phyloP scores from a whole-genome alignment of 2,888 invertebrate genomes.

The Anodontia alba region DNA sequence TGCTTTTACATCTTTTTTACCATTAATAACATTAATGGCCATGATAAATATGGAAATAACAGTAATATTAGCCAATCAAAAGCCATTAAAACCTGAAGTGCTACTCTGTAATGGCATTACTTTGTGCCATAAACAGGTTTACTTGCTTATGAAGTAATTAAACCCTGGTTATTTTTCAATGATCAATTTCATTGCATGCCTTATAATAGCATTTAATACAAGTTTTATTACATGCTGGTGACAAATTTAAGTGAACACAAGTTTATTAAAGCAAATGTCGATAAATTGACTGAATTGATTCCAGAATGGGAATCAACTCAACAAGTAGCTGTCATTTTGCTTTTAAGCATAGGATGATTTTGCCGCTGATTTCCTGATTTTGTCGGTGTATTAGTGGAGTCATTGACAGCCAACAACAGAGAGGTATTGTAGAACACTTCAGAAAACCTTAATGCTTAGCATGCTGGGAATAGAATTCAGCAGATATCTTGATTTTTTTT shows the following conservation, averaged over 20 bases:
- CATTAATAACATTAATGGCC: constrained; percentile 47
- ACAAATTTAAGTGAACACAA: constrained; percentile 9
- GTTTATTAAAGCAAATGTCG: constrained; percentile 2
- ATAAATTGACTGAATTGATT: constrained; percentile 17
- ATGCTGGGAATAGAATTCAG: too few species aligned
- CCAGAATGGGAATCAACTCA: constrained; percentile 5
- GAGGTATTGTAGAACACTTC: constrained; percentile 1
- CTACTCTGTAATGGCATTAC: constrained; percentile 28
- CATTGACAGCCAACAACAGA: background rate
- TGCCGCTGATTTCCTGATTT: constrained; percentile 40
- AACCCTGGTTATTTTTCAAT: constrained; percentile 13
- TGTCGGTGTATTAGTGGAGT: constrained; percentile 15
- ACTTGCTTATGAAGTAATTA: constrained; percentile 24
- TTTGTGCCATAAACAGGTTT: background rate
- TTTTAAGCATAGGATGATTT: constrained; percentile 44
- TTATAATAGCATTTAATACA: constrained; percentile 9
- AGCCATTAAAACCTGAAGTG: constrained; percentile 26
- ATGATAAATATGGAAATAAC: constrained; percentile 46
- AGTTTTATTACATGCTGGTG: constrained; percentile 17
- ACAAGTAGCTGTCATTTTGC: constrained; percentile 34
- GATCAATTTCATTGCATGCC: background rate
- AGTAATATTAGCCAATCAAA: constrained; percentile 42
- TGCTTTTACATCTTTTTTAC: constrained; percentile 31
- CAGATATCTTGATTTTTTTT: too few species aligned
- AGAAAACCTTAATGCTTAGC: too few species aligned